Evolutionary conservation across 2,888 invertebrate species (phyloP).

Genomic region (Charanyca ferruginea): DNA sequence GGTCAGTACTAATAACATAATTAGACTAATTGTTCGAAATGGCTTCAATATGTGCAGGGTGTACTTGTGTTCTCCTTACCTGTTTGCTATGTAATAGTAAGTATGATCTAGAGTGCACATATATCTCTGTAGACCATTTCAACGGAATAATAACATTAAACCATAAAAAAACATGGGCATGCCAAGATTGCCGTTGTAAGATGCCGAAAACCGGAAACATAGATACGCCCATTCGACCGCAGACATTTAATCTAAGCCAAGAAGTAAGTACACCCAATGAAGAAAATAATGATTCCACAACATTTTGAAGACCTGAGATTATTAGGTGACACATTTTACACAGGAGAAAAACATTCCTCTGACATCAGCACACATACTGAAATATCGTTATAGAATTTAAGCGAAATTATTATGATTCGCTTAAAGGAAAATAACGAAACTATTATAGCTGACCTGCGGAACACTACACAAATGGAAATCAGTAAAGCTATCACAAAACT

Average conservation of each 20-base stretch:
- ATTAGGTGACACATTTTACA: conserved; percentile 10
- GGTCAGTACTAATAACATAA: no score
- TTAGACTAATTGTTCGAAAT: no score
- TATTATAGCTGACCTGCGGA: no score
- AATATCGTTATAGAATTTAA: no score
- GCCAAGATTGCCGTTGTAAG: conserved; percentile 26
- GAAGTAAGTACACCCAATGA: background rate
- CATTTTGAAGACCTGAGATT: background rate
- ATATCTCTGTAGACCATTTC: background rate
- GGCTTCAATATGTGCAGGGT: no score
- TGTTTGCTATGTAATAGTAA: no score
- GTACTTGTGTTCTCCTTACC: no score
- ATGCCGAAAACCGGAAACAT: conserved; percentile 19
- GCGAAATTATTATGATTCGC: no score
- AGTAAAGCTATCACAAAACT: conserved; percentile 6
- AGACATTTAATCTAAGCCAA: background rate
- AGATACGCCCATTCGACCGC: conserved; percentile 21
- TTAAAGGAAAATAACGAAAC: no score
- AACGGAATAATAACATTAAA: conserved; percentile 11
- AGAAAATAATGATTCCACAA: background rate
- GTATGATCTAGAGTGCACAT: no score
- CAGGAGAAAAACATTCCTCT: background rate
- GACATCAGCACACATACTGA: no score
- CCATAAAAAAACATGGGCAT: conserved; percentile 26
- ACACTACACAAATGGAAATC: conserved; percentile 18